These are phyloP conservation scores for Ursus arctos DNA, from an alignment of 2,113 vertebrate genomes.

Conservation along the genomic window DNA sequence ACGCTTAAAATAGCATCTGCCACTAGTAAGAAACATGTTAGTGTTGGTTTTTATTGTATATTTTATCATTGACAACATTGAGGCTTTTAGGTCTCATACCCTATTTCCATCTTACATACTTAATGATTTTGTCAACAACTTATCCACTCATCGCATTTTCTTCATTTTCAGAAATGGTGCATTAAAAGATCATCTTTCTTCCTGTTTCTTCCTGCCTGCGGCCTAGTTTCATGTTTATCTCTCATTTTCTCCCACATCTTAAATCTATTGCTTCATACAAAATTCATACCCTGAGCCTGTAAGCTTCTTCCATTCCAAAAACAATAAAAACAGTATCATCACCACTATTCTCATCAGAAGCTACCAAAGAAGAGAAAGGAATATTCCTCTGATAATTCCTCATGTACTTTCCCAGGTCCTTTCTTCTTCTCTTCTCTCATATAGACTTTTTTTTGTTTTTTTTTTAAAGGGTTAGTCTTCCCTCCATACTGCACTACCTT, in stretches of 20 bases:
- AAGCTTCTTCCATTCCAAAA: background rate
- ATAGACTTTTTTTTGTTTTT: background rate
- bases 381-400: background rate
- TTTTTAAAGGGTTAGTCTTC: background rate
- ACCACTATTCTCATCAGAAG: background rate
- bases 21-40: background rate
- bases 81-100: background rate
- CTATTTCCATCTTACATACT: background rate
- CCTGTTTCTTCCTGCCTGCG: background rate
- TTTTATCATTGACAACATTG: background rate
- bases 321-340: background rate
- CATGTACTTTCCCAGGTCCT: background rate
- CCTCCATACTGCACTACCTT: background rate
- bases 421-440: background rate
- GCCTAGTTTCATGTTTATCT: background rate
- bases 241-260: background rate
- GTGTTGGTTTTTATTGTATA: background rate
- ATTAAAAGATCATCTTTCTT: background rate
- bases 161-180: conserved; percentile 33
- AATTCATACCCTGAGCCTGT: background rate
- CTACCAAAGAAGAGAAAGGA: background rate
- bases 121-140: background rate
- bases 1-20: background rate
- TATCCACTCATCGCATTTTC: background rate
- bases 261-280: background rate